Evolutionary conservation across 2,888 invertebrate genomes (phyloP).

Genomic region (Ornithoptera priamus): DNA sequence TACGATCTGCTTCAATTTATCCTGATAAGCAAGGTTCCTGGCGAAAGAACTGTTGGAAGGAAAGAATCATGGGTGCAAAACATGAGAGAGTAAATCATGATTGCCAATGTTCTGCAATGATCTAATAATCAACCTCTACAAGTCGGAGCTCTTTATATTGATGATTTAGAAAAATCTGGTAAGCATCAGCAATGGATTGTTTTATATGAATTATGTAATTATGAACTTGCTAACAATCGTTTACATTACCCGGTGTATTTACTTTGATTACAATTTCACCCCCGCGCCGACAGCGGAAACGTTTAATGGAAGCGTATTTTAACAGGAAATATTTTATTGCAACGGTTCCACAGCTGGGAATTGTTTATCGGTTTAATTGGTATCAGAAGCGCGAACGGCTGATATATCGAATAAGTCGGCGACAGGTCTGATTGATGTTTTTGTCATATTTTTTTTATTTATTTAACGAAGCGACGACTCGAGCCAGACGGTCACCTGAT

Average conservation of each 20-base stretch:
- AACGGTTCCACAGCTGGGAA: background rate
- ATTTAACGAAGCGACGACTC: background rate
- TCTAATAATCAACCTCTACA: no score
- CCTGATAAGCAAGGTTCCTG: no score
- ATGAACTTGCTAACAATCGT: no score
- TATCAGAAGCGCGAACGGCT: background rate
- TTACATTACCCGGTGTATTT: background rate
- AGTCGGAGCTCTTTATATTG: no score
- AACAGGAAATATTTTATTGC: conserved; percentile 3
- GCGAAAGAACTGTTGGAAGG: no score
- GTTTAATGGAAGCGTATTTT: conserved; percentile 2
- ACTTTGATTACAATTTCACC: background rate
- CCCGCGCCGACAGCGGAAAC: background rate
- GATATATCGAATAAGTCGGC: background rate
- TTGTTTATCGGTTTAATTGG: conserved; percentile 7
- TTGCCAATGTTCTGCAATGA: no score
- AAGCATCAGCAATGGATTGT: background rate
- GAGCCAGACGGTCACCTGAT: no score
- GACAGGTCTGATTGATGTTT: background rate
- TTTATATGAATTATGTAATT: no score
- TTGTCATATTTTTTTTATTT: background rate
- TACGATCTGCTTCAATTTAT: no score
- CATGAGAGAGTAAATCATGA: no score
- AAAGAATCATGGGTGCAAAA: no score
- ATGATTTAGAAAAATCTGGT: no score